Conservation (phyloP, 2,113 vertebrate species). For the Philantomba maxwellii region DNA sequence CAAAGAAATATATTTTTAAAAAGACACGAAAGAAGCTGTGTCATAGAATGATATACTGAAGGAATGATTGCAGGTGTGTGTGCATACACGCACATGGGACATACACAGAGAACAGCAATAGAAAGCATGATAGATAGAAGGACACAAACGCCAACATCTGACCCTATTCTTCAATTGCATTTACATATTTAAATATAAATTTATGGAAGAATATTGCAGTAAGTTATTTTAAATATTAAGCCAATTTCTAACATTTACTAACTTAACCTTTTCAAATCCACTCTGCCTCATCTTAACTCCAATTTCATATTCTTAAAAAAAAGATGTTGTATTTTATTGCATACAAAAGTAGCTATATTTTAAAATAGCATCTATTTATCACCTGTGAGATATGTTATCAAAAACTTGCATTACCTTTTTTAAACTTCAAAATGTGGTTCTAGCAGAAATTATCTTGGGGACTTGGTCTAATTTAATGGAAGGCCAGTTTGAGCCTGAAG, state of each 20-base stretch:
- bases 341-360: background rate
- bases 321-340: background rate
- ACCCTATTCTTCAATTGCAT: background rate
- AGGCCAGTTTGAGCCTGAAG: background rate
- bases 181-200: background rate
- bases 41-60: background rate
- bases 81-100: background rate
- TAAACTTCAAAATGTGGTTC: background rate
- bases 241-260: background rate
- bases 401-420: background rate
- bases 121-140: background rate
- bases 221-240: slow-evolving; percentile 23
- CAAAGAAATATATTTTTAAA: background rate
- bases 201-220: background rate
- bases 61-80: background rate
- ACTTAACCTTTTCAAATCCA: background rate
- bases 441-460: background rate
- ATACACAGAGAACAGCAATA: background rate
- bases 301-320: background rate
- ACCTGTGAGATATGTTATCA: background rate
- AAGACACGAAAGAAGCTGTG: background rate
- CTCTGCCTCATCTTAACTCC: background rate
- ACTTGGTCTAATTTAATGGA: background rate
- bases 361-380: background rate
- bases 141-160: background rate